Conservation (phyloP, 2,888 invertebrate genomes). For the Strigamia crassipes region DNA sequence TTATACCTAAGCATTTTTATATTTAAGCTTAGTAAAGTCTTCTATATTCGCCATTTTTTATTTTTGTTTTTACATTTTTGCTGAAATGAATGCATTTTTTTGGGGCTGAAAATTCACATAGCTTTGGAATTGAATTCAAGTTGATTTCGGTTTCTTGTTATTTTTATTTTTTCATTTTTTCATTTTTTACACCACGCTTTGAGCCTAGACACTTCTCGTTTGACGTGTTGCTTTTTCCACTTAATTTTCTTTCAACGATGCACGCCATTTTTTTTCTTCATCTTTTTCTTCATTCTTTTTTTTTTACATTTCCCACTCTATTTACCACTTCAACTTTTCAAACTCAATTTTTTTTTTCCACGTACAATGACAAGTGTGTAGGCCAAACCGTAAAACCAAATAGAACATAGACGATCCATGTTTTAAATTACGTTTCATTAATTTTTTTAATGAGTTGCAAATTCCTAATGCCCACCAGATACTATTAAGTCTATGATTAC, state of each 20-base stretch:
- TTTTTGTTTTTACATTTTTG: not conserved
- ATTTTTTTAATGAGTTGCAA: not conserved
- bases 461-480: not conserved
- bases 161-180: not conserved
- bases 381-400: not conserved
- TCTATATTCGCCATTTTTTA: not conserved
- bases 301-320: not conserved
- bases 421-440: not conserved
- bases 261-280: slow-evolving; percentile 1
- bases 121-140: not conserved
- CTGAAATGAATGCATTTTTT: not conserved
- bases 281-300: not conserved
- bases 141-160: not conserved
- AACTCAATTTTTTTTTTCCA: not conserved
- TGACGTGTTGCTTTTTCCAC: slow-evolving; percentile 28
- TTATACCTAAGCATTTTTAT: not conserved
- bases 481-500: not conserved
- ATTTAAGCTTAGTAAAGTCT: not conserved
- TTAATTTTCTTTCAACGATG: slow-evolving; percentile 12
- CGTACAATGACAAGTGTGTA: slow-evolving; percentile 32
- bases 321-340: slow-evolving; percentile 1
- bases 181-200: not conserved
- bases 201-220: slow-evolving; percentile 31
- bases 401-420: not conserved
- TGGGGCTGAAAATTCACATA: not conserved